These are phyloP conservation scores for Tapirus terrestris DNA, from an alignment of 2,113 vertebrate genomes.

Conservation along the genomic window DNA sequence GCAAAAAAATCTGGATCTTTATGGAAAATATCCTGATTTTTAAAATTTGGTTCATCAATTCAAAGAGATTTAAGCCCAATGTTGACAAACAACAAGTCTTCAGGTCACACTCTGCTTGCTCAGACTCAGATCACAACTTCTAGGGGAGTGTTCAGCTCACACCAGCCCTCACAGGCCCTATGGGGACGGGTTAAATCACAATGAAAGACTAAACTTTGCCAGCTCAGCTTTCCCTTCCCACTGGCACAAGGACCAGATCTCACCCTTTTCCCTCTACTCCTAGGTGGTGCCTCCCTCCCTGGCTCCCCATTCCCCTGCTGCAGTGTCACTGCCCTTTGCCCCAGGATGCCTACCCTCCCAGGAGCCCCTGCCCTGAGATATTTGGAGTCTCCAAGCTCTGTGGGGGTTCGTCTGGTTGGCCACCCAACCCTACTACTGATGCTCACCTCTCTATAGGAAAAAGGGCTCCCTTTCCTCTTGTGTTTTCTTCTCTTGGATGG, in stretches of 20 bases:
- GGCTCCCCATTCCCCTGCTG: background rate
- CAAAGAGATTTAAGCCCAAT: background rate
- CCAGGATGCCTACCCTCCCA: background rate
- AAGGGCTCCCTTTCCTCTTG: background rate
- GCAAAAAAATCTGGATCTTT: background rate
- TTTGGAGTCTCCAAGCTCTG: background rate
- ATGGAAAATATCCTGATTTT: background rate
- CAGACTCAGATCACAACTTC: background rate
- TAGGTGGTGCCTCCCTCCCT: too few relatives aligned
- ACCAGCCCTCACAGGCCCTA: background rate
- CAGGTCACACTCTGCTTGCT: background rate
- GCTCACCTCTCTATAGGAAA: background rate
- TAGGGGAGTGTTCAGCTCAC: background rate
- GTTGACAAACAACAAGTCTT: background rate
- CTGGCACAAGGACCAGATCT: background rate
- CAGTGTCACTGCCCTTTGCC: background rate
- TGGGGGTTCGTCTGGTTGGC: background rate
- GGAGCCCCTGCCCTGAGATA: background rate
- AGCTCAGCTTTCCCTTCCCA: background rate
- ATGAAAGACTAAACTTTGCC: background rate
- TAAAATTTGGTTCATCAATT: background rate
- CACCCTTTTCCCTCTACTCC: too few relatives aligned
- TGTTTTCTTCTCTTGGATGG: background rate
- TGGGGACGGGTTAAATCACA: background rate
- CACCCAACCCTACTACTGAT: background rate